phyloP scores from a whole-genome alignment of 2,797 vertebrate species.

The Sternotherus odoratus region DNA sequence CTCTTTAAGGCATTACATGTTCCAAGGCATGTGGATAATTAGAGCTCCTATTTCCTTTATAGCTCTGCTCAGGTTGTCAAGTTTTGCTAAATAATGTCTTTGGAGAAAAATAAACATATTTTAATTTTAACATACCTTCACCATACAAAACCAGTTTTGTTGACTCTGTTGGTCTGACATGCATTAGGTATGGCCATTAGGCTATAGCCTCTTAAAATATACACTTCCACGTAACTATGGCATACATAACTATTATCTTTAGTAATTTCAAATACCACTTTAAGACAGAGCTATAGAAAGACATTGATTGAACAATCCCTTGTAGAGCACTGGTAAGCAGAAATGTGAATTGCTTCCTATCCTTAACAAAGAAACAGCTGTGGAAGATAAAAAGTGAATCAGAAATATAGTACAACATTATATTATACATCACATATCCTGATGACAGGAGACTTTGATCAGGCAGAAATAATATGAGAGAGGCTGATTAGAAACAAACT shows the following conservation, averaged over 20 bases:
- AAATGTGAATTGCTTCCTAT: slow-evolving; percentile 54
- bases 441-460: not conserved
- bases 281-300: slow-evolving; percentile 34
- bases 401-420: slow-evolving; percentile 43
- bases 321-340: slow-evolving; percentile 46
- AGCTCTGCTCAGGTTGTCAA: not conserved
- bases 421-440: slow-evolving; percentile 13
- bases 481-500: not conserved
- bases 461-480: slow-evolving; percentile 4
- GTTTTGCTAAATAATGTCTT: not conserved
- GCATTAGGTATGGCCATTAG: slow-evolving; percentile 21
- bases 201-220: not conserved
- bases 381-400: slow-evolving; percentile 45
- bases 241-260: slow-evolving; percentile 35
- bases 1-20: not conserved
- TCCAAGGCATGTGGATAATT: not conserved
- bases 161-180: slow-evolving; percentile 9
- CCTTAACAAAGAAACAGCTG: slow-evolving; percentile 61
- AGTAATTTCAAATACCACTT: slow-evolving; percentile 58
- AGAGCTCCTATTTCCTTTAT: not conserved
- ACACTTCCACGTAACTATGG: slow-evolving; percentile 29
- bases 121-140: not conserved
- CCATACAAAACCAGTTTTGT: not conserved
- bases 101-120: not conserved
- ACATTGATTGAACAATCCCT: slow-evolving; percentile 56